Evolutionary conservation across 2,797 vertebrate species (phyloP).

Genomic region (Tenualosa thibaudeaui): DNA sequence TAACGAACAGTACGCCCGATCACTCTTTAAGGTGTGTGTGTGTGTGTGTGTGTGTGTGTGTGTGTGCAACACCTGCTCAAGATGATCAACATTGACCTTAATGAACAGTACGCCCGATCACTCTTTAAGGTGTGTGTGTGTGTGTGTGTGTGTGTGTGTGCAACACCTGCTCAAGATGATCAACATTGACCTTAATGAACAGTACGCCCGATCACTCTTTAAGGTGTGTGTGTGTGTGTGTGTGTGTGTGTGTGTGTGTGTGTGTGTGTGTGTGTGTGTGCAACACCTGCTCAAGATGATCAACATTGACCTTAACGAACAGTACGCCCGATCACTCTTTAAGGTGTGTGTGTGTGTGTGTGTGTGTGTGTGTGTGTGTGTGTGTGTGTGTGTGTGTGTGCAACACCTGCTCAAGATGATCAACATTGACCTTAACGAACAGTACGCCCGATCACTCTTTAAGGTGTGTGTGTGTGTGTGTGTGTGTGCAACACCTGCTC

Average conservation of each 20-base stretch:
- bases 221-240: slow-evolving; percentile 78
- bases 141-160: slow-evolving; percentile 55
- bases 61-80: slow-evolving; percentile 8
- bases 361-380: slow-evolving; percentile 64
- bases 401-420: background rate
- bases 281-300: slow-evolving; percentile 90
- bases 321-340: slow-evolving; percentile 85
- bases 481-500: slow-evolving; percentile 82
- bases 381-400: slow-evolving; percentile 25
- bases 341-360: slow-evolving; percentile 75
- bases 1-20: slow-evolving; percentile 85
- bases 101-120: too few relatives aligned
- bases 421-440: too few relatives aligned
- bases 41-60: slow-evolving; percentile 36
- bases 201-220: slow-evolving; percentile 85
- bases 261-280: slow-evolving; percentile 54
- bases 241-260: too few relatives aligned
- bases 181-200: slow-evolving; percentile 91
- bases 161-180: slow-evolving; percentile 90
- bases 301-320: slow-evolving; percentile 91
- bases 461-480: slow-evolving; percentile 23
- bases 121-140: slow-evolving; percentile 14
- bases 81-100: too few relatives aligned
- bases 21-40: slow-evolving; percentile 86
- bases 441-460: too few relatives aligned